Percentiles rank a stretch among this genome's conserved stretches.
Evolutionary conservation across 2,113 vertebrate species (phyloP).

Genomic region (Plecotus auritus): DNA sequence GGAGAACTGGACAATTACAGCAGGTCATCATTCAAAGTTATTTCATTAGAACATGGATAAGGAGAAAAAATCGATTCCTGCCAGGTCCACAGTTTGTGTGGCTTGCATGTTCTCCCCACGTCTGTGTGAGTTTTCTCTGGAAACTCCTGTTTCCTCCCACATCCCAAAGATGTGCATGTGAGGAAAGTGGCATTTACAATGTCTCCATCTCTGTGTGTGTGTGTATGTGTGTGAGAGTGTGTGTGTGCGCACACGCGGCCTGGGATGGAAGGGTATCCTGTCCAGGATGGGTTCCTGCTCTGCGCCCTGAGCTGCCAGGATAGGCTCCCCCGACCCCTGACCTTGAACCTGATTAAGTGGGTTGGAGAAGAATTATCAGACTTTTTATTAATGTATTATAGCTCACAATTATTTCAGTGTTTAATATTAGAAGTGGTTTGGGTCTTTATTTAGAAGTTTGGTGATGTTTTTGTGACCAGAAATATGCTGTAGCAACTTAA

Average conservation of each 20-base stretch:
- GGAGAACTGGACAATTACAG: neutral
- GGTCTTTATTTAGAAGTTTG: neutral
- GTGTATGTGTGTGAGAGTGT: neutral
- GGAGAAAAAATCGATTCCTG: neutral
- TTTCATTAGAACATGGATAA: neutral
- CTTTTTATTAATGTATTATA: neutral
- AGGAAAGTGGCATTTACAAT: neutral
- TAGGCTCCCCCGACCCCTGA: neutral
- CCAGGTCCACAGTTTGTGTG: neutral
- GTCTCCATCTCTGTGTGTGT: neutral
- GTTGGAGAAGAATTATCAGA: neutral
- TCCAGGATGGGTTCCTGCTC: neutral
- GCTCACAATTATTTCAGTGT: neutral
- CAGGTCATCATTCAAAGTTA: neutral
- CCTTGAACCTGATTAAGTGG: neutral
- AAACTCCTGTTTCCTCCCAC: neutral
- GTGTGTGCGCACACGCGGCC: accelerated
- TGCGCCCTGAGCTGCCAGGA: neutral
- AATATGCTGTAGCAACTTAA: neutral
- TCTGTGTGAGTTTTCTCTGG: neutral
- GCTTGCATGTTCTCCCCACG: neutral
- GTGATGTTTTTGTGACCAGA: neutral
- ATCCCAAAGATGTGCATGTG: no score
- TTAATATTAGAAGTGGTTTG: neutral
- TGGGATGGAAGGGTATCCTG: neutral